Evolutionary conservation across 2,888 invertebrate species (phyloP).

Genomic region (Diploptera punctata): DNA sequence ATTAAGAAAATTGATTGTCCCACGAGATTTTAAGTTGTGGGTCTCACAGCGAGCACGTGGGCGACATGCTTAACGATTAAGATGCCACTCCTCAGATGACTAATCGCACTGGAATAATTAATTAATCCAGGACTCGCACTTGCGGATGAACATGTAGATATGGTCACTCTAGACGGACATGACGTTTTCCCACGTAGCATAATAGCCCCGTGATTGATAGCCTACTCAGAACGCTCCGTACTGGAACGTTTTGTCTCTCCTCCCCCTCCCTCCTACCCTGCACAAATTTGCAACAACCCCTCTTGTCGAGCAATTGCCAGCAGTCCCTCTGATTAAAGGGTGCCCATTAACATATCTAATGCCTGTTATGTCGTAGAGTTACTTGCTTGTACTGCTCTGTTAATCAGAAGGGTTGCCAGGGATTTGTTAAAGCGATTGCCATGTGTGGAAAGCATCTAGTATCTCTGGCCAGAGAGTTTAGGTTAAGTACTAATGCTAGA

Average conservation of each 20-base stretch:
- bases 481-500: too few species aligned
- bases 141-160: too few species aligned
- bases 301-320: not conserved
- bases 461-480: too few species aligned
- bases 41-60: too few species aligned
- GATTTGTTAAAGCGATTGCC: not conserved
- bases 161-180: too few species aligned
- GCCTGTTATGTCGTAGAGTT: constrained; percentile 1
- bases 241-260: not conserved
- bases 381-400: not conserved
- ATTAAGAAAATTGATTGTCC: too few species aligned
- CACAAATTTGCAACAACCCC: not conserved
- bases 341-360: not conserved
- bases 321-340: constrained; percentile 1
- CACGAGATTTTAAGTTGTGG: too few species aligned
- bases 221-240: not conserved
- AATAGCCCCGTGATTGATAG: not conserved
- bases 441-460: not conserved
- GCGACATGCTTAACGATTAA: too few species aligned
- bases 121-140: too few species aligned
- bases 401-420: constrained; percentile 1
- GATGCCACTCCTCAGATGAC: too few species aligned
- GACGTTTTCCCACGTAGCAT: too few species aligned
- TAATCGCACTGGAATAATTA: too few species aligned
- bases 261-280: not conserved